Percentiles rank a stretch among this genome's conserved stretches.
Evolutionary conservation across 2,113 vertebrate genomes (phyloP).

Genomic region (Onychostruthus taczanowskii): DNA sequence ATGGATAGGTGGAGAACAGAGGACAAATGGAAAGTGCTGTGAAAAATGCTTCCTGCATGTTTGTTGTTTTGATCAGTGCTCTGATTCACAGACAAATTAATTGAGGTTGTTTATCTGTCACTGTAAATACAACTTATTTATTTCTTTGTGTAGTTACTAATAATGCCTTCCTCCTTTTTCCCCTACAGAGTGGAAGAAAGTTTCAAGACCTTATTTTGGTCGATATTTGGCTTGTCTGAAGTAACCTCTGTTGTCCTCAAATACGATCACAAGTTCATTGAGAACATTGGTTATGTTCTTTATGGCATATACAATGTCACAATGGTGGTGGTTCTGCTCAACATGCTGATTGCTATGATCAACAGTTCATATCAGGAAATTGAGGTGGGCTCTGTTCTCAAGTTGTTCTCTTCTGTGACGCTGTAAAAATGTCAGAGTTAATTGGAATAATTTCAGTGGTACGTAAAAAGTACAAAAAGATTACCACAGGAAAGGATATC

Average conservation of each 20-base stretch:
- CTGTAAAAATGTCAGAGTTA: not conserved
- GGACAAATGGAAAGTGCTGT: not conserved
- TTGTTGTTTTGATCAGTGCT: not conserved
- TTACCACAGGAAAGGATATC: not conserved
- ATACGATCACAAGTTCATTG: constrained; percentile 89
- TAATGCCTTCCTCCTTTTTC: not conserved
- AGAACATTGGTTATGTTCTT: constrained; percentile 88
- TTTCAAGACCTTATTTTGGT: constrained; percentile 91
- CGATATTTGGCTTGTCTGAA: constrained; percentile 89
- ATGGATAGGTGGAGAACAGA: not conserved
- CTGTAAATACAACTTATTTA: not conserved
- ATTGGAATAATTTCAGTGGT: not conserved
- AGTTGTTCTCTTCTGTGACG: not conserved
- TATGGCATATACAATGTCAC: constrained; percentile 90
- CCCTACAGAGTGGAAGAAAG: constrained; percentile 85
- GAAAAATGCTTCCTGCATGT: not conserved
- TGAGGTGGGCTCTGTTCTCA: constrained; percentile 72
- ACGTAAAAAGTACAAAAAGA: not conserved
- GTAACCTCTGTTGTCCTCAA: constrained; percentile 88
- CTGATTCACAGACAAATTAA: not conserved
- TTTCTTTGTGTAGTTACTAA: not conserved
- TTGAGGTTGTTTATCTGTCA: not conserved
- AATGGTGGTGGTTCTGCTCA: constrained; percentile 88
- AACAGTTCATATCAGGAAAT: constrained; percentile 90
- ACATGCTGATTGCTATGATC: constrained; percentile 92